phyloP scores from a whole-genome alignment of 2,888 invertebrate genomes.

The Erynnis tages region DNA sequence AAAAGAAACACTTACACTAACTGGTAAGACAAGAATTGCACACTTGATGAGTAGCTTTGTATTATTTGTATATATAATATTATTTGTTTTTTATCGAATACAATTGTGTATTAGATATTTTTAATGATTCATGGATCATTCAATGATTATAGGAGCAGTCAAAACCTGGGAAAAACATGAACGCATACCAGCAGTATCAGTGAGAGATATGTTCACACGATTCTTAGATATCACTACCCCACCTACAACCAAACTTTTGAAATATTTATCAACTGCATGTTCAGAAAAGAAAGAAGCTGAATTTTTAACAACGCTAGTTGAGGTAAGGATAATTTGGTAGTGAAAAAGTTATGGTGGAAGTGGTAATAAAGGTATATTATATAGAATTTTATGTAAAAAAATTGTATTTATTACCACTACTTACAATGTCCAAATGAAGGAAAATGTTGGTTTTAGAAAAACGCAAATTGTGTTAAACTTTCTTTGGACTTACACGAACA shows the following conservation, averaged over 20 bases:
- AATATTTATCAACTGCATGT: slow-evolving; percentile 90
- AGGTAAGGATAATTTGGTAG: too few relatives aligned
- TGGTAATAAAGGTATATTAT: too few relatives aligned
- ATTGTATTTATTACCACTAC: too few relatives aligned
- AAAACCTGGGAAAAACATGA: slow-evolving; percentile 94
- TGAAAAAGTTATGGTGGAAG: too few relatives aligned
- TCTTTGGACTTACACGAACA: too few relatives aligned
- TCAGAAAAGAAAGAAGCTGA: slow-evolving; percentile 86
- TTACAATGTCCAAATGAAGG: too few relatives aligned
- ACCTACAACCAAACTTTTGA: slow-evolving; percentile 91
- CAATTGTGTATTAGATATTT: not conserved
- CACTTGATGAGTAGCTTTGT: too few relatives aligned
- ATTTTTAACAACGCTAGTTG: slow-evolving; percentile 86
- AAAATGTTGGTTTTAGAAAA: too few relatives aligned
- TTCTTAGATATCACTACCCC: slow-evolving; percentile 96
- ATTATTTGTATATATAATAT: too few relatives aligned
- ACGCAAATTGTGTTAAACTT: too few relatives aligned
- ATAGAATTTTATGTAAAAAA: too few relatives aligned
- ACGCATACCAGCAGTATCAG: slow-evolving; percentile 87
- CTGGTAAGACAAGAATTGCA: slow-evolving; percentile 76
- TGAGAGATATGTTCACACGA: slow-evolving; percentile 87
- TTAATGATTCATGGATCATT: not conserved
- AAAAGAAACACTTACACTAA: slow-evolving; percentile 91
- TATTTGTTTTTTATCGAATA: too few relatives aligned
- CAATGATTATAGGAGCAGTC: slow-evolving; percentile 83